phyloP scores from a whole-genome alignment of 2,888 invertebrate species.

The Thumatha senex region DNA sequence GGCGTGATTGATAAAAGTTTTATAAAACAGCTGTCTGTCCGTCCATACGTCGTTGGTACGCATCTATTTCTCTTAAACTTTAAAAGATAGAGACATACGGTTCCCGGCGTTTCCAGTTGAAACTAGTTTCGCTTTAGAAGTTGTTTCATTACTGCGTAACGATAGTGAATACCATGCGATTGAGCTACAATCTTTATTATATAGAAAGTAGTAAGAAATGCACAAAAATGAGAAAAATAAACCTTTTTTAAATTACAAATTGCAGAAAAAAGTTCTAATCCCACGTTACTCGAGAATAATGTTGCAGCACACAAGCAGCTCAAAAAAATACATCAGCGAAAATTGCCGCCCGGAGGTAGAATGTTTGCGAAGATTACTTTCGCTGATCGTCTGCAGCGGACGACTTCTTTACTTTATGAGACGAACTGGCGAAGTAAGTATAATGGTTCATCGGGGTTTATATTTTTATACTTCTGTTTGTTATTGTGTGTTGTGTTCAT shows the following conservation, averaged over 20 bases:
- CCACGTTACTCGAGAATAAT: conserved; percentile 37
- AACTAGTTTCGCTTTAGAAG: no score
- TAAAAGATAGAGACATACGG: no score
- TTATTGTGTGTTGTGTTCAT: conserved; percentile 10
- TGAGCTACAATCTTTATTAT: no score
- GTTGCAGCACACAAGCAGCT: conserved; percentile 37
- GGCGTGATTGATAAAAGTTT: no score
- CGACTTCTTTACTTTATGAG: conserved; percentile 60
- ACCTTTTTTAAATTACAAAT: conserved; percentile 31
- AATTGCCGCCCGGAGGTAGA: conserved; percentile 62
- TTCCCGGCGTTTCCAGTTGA: no score
- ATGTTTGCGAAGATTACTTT: conserved; percentile 67
- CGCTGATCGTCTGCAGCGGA: conserved; percentile 57
- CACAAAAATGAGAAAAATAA: neutral
- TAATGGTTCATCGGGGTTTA: conserved; percentile 46
- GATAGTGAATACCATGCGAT: no score
- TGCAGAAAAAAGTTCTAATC: conserved; percentile 31
- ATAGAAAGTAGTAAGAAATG: no score
- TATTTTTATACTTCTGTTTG: conserved; percentile 24
- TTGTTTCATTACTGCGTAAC: no score
- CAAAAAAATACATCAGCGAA: conserved; percentile 63
- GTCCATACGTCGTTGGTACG: no score
- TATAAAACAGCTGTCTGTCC: no score
- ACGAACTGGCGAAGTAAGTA: conserved; percentile 48
- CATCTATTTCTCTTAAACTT: no score